Evolutionary conservation across 2,888 invertebrate species (phyloP).

Genomic region (Tortricodes alternella): DNA sequence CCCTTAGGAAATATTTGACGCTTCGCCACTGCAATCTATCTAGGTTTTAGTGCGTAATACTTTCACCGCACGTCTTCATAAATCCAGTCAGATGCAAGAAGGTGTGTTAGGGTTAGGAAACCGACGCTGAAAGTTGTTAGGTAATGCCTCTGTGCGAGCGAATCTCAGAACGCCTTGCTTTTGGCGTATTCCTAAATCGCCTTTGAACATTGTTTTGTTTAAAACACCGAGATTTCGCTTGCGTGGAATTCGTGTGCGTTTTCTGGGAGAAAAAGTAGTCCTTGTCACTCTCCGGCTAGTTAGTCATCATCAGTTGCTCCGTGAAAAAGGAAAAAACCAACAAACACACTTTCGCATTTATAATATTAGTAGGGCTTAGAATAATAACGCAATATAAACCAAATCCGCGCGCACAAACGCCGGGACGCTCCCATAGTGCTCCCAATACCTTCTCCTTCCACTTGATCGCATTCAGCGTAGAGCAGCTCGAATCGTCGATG

Average conservation of each 20-base stretch:
- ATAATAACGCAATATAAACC: no score
- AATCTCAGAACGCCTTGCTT: background rate
- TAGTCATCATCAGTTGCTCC: no score
- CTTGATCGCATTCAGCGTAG: no score
- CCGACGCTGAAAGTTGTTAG: constrained; percentile 61
- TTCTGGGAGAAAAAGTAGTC: background rate
- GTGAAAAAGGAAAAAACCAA: no score
- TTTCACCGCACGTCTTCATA: constrained; percentile 59
- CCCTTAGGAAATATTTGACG: no score
- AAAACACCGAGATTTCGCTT: no score
- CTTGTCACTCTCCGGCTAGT: background rate
- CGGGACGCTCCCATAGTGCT: no score
- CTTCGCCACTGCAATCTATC: constrained; percentile 3
- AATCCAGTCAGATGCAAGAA: constrained; percentile 55
- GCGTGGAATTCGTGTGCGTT: background rate
- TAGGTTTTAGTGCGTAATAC: constrained; percentile 40
- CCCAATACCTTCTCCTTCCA: no score
- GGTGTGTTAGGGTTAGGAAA: constrained; percentile 59
- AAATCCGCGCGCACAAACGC: no score
- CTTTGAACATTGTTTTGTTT: background rate
- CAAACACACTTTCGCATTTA: no score
- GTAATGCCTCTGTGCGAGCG: constrained; percentile 53
- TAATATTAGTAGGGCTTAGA: no score
- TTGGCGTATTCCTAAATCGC: constrained; percentile 1
- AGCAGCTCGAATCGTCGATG: no score